These are phyloP conservation scores for Helicolenus hilgendorfi DNA, from an alignment of 2,797 vertebrate species.

Conservation along the genomic window DNA sequence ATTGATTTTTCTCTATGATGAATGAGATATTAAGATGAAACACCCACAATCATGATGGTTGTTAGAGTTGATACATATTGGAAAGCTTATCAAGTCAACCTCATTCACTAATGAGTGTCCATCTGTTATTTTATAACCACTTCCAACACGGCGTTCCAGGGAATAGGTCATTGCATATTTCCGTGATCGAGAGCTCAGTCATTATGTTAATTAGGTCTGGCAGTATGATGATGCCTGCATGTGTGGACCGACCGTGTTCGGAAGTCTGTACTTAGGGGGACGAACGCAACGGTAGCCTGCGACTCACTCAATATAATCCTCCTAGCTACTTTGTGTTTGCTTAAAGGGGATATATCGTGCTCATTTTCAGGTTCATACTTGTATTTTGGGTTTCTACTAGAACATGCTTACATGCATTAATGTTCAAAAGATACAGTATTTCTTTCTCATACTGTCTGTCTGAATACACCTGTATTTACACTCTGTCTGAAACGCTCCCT, in stretches of 20 bases:
- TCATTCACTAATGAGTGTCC: conserved; percentile 81
- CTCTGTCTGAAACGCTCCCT: too few species aligned
- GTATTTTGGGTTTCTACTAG: too few species aligned
- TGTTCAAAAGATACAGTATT: too few species aligned
- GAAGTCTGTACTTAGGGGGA: neutral
- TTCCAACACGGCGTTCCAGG: conserved; percentile 45
- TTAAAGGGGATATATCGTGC: neutral
- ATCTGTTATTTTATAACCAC: conserved; percentile 79
- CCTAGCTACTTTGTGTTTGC: neutral
- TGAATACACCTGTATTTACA: too few species aligned
- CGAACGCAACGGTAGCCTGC: neutral
- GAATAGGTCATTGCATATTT: conserved; percentile 66
- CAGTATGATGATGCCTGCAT: conserved; percentile 35
- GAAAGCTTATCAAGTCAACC: conserved; percentile 71
- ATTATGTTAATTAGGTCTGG: conserved; percentile 75
- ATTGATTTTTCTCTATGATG: conserved; percentile 39
- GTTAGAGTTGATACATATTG: conserved; percentile 49
- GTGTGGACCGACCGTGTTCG: conserved; percentile 25
- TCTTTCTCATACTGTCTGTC: too few species aligned
- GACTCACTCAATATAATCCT: conserved; percentile 3
- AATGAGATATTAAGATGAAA: conserved; percentile 35
- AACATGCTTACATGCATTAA: too few species aligned
- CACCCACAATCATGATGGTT: conserved; percentile 24
- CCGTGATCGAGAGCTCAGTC: conserved; percentile 45
- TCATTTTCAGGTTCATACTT: too few species aligned